A percentile compares a stretch with the other conserved stretches of the same genome.
Conservation (phyloP, 2,113 vertebrate genomes). For the human region DNA sequence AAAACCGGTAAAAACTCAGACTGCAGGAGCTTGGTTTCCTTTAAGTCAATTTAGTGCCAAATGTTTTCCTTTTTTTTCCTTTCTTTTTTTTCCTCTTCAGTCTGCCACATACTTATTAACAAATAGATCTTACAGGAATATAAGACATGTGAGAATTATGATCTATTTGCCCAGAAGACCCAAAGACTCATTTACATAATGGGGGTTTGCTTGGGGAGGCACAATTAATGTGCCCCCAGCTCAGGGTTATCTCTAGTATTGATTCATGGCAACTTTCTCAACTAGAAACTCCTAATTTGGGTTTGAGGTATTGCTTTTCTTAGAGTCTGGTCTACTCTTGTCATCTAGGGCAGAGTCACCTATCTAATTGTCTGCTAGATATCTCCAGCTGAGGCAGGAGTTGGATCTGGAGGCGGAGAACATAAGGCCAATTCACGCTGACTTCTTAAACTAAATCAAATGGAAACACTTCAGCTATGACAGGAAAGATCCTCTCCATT, state of each 20-base stretch:
- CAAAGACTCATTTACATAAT: not conserved
- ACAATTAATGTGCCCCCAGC: not conserved
- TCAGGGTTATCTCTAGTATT: not conserved
- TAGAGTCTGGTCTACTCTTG: not conserved
- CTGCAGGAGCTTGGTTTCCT: not conserved
- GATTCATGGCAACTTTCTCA: not conserved
- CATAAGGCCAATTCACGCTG: too few species aligned
- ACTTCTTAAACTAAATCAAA: too few species aligned
- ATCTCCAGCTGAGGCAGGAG: not conserved
- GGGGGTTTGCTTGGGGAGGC: rapidly evolving
- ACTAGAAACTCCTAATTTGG: not conserved
- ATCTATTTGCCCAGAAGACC: not conserved
- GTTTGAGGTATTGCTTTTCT: not conserved
- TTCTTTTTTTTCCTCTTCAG: not conserved
- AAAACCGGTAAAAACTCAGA: not conserved
- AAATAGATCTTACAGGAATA: not conserved
- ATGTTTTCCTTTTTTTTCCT: not conserved
- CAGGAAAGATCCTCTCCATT: too few species aligned
- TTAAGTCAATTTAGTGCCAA: not conserved
- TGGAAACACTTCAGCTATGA: too few species aligned
- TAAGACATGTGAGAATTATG: not conserved
- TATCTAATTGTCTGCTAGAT: not conserved
- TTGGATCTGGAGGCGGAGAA: too few species aligned
- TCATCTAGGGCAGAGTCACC: not conserved
- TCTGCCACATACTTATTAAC: not conserved